Base-by-base conservation (phyloP, 2,888 invertebrate genomes). In the Drosophila anomalata region DNA sequence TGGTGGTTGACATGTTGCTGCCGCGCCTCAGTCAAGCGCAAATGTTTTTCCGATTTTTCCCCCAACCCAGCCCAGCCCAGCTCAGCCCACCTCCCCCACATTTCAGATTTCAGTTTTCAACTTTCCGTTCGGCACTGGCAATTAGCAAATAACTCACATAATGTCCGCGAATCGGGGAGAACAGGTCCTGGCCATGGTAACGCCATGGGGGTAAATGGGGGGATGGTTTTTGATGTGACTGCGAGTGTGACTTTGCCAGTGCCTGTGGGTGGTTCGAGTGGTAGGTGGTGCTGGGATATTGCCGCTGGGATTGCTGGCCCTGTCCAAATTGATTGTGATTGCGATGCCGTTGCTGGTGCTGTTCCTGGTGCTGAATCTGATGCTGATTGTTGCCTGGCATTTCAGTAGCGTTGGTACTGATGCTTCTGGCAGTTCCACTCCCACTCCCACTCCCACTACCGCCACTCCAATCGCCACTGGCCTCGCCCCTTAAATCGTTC, bases 91-190 rank as follows among this genome's bases (percentile, higher is more conserved):
- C 36, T 6, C n/a, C n/a, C n/a, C n/a, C 36, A 6, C 36, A 36
- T 11, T 22, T 9, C 44, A 22, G 11, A 5, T 44, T 44, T 44
- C 44, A 42, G 42, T 42, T 42, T 17, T 20, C 42, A 1, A 12
- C 22, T 44, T 22, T 22, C 44, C 11, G 12, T 42, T 26, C 36
- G 53, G 44, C 50, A 52, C 51, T 74, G 76, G 65, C 78, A 78
- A 78, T 78, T 77, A 77, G 68, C 60, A 77, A 75, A 68, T 74
- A 57, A 76, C 75, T 68, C 72, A 75, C 73, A 76, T 73, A 66
- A 73, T 67, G 69, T 51, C 55, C 62, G 44, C 70, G 53, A 31
- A 50, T 57, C 42, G 71, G 22, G 33, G 70, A 42, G 26, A 70
- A 46, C 48, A 69, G 41, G 46, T 60, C 68, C 70, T 62, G 71